Evolutionary conservation across 2,113 vertebrate species (phyloP), one percentile per base, ranked within the genome.

Genomic region (Heterotilapia buettikoferi): DNA sequence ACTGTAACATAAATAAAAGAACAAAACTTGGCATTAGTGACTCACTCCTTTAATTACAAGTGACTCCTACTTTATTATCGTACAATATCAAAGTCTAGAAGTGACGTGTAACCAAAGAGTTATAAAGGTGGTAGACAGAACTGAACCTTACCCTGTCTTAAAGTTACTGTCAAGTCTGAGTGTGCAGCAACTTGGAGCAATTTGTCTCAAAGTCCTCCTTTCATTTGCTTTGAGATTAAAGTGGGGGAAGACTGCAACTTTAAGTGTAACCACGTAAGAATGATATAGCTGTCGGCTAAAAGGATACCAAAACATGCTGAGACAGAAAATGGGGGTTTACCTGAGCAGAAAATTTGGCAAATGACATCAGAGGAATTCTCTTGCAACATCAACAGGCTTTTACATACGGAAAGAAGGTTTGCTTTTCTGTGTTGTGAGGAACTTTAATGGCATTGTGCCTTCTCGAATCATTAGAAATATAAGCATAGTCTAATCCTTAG

Each of bases 321-420:
- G 92, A 57, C 89, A 90, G 81, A 89, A 33, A 83, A 43, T n/a
- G 19, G 11, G 47, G 81, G 57, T 59, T 90, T 85, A 83, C 85
- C 80, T 57, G 33, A 59, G 50, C 13, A 5, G 16, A n/a, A 63
- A 31, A 66, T 83, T 26, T 43, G n/a, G 8, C 4, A 40, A 26
- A 80, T 84, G 83, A 90, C 84, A 63, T 93, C 50, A 33, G 19
- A 71, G 66, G 6, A 47, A 19, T 59, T 83, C 40, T 63, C 11
- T 79, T 59, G 7, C 18, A 53, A 52, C 21, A 38, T 80, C 66
- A 84, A 6, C 21, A 31, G 19, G 33, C 33, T 66, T 38, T 38
- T 66, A 66, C 61, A 13, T 38, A 68, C 19, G 4, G 11, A 38
- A 40, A 21, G 38, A 38, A 38, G 33, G 19, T 68, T 66, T 21